Evolutionary conservation across 2,888 invertebrate genomes (phyloP), one percentile per base, ranked within the genome.

Genomic region (Rhaphigaster nebulosa): DNA sequence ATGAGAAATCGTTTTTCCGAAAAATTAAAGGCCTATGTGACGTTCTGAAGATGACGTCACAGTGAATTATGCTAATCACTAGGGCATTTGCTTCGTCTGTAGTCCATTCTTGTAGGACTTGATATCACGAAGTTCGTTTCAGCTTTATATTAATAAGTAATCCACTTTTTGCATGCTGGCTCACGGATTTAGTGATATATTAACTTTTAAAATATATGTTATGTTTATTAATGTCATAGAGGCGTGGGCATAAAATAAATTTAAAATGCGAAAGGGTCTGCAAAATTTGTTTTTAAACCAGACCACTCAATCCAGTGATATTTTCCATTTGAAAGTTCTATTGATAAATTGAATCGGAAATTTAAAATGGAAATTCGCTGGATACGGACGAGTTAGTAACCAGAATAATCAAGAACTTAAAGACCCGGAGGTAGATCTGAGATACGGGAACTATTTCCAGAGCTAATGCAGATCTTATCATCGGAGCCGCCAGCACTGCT

Each of bases 271-370:
- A 18, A n/a, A 0, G 60, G 13, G 13, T 60, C 26, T n/a, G 26
- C n/a, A 29, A 65, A 76, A 20, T 76, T 76, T 38, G 70, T 76
- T 76, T 76, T 38, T 38, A 76, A 38, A 38, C 34, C 70, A 0
- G 20, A 23, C 70, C 8, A 76, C 23, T 38, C 20, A 6, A 38
- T 76, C 6, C 20, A 38, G 34, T 38, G 34, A 76, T 38, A 76
- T 76, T 76, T 76, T 76, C 38, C 34, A 76, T 76, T 76, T 23
- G 1, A 70, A 76, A 76, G 70, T 76, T 76, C 20, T 1, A 65
- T 65, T 65, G 65, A 65, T 76, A 76, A 76, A 76, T 34, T 34
- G 70, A 76, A 76, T 76, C 23, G 70, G 18, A 76, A 76, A 76
- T 76, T 38, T 76, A 76, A 76, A 76, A 76, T 76, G 70, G 5